phyloP scores from a whole-genome alignment of 2,888 invertebrate genomes.

The Euproctis similis region DNA sequence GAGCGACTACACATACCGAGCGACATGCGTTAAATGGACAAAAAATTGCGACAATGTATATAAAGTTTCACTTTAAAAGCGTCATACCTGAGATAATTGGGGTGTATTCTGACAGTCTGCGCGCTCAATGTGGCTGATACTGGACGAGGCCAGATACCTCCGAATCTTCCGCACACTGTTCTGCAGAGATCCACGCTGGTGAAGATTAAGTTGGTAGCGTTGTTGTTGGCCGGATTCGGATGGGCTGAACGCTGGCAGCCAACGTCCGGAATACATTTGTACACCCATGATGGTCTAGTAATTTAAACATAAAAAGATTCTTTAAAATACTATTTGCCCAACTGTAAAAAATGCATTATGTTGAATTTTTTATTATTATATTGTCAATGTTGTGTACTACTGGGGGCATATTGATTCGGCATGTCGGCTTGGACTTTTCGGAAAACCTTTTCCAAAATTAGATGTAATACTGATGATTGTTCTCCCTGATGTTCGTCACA shows the following conservation, averaged over 20 bases:
- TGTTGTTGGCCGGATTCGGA: conserved; percentile 30
- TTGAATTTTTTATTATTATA: background rate
- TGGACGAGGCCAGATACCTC: conserved; percentile 83
- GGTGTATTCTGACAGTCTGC: conserved; percentile 73
- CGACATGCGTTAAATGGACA: too few species aligned
- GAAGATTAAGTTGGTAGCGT: conserved; percentile 37
- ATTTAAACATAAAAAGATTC: conserved; percentile 1
- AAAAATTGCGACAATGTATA: too few species aligned
- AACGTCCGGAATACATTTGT: conserved; percentile 47
- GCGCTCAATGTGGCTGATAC: conserved; percentile 61
- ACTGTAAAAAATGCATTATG: too few species aligned
- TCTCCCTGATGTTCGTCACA: too few species aligned
- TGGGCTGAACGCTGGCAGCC: conserved; percentile 57
- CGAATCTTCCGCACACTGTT: conserved; percentile 80
- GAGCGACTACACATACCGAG: too few species aligned
- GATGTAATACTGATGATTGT: too few species aligned
- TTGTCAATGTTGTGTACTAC: background rate
- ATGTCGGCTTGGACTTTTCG: too few species aligned
- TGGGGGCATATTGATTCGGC: too few species aligned
- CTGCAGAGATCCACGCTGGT: conserved; percentile 78
- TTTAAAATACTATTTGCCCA: too few species aligned
- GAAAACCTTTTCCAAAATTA: too few species aligned
- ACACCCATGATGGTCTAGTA: conserved; percentile 59
- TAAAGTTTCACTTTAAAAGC: too few species aligned
- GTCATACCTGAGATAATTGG: conserved; percentile 65